These are phyloP conservation scores for Heliconius hortense DNA, from an alignment of 2,888 invertebrate genomes.

Conservation along the genomic window DNA sequence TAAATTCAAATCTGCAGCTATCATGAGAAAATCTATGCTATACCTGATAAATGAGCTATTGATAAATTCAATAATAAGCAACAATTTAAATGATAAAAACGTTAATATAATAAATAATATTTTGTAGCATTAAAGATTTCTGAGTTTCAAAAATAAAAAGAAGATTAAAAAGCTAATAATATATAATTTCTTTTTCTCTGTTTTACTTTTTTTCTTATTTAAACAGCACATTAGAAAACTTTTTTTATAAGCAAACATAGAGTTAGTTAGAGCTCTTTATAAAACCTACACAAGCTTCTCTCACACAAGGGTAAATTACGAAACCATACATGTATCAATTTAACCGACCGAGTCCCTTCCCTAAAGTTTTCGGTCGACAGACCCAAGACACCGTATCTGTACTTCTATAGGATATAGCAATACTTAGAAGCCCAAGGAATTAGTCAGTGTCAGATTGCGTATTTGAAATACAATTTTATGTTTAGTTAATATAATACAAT, in stretches of 20 bases:
- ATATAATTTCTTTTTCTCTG: too few relatives aligned
- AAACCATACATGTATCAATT: conserved; percentile 35
- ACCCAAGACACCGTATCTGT: conserved; percentile 25
- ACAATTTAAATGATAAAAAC: too few relatives aligned
- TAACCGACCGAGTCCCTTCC: conserved; percentile 32
- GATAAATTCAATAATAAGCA: too few relatives aligned
- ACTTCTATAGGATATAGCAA: conserved; percentile 31
- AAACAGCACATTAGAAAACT: background rate
- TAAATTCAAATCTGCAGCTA: too few relatives aligned
- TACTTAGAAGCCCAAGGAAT: conserved; percentile 27
- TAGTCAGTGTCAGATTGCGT: conserved; percentile 19
- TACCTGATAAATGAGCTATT: too few relatives aligned
- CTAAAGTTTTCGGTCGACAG: conserved; percentile 35
- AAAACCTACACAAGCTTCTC: conserved; percentile 6
- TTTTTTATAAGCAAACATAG: background rate
- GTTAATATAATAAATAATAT: too few relatives aligned
- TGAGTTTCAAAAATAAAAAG: too few relatives aligned
- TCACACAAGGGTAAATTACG: conserved; percentile 9
- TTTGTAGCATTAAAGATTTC: too few relatives aligned
- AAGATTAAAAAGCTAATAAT: too few relatives aligned
- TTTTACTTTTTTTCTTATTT: background rate
- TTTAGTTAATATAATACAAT: background rate
- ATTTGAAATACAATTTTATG: conserved; percentile 13
- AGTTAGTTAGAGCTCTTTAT: background rate
- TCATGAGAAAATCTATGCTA: too few relatives aligned